phyloP scores from a whole-genome alignment of 1,140 invertebrate genomes.

The Trissolcus basalis region DNA sequence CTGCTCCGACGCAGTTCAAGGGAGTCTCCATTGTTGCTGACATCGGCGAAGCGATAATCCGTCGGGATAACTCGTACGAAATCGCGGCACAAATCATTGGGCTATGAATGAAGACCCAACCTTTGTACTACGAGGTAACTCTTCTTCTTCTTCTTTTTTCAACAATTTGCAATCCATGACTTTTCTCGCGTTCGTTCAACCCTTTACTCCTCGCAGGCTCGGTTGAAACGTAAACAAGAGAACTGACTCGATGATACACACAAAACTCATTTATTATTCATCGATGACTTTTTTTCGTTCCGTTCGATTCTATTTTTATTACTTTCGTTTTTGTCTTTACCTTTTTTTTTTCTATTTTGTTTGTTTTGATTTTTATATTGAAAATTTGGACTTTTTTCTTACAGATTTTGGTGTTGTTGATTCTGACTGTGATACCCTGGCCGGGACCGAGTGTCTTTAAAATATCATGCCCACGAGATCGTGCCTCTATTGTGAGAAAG shows the following conservation, averaged over 20 bases:
- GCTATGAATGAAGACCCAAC: conserved; percentile 84
- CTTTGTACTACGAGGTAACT: conserved; percentile 84
- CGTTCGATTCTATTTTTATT: too few species aligned
- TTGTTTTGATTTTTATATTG: conserved; percentile 5
- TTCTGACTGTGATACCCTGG: conserved; percentile 90
- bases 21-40: conserved; percentile 44
- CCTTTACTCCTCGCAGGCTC: too few species aligned
- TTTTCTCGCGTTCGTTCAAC: neutral
- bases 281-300: too few species aligned
- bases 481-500: conserved; percentile 90
- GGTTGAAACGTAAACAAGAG: too few species aligned
- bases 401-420: conserved; percentile 85
- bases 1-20: conserved; percentile 31
- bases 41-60: conserved; percentile 28
- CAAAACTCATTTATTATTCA: too few species aligned
- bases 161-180: neutral
- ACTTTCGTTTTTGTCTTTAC: too few species aligned
- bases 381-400: conserved; percentile 3
- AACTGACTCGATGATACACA: too few species aligned
- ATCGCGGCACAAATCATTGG: conserved; percentile 65
- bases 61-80: conserved; percentile 32
- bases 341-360: neutral
- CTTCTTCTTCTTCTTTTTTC: too few species aligned
- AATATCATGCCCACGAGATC: conserved; percentile 90
- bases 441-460: conserved; percentile 89